phyloP scores from a whole-genome alignment of 2,113 vertebrate species.

The Microtus pennsylvanicus region DNA sequence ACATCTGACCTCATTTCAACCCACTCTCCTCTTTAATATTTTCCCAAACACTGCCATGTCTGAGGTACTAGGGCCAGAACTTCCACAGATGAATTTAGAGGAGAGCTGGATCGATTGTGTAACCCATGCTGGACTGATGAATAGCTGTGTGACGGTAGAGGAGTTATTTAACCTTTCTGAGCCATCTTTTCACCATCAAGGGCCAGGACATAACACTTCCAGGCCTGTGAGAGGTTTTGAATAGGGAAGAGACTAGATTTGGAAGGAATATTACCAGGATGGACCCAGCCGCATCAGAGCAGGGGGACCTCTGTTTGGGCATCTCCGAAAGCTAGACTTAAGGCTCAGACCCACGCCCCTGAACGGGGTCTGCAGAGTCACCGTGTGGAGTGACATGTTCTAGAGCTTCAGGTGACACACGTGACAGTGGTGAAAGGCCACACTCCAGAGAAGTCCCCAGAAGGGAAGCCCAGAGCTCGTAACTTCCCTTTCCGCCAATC shows the following conservation, averaged over 20 bases:
- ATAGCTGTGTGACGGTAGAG: neutral
- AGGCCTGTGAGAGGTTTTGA: neutral
- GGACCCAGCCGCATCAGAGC: neutral
- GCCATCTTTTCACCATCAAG: slow-evolving; percentile 10
- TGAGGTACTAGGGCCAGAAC: neutral
- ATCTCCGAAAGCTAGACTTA: no score
- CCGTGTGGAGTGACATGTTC: accelerated
- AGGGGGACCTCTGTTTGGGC: accelerated
- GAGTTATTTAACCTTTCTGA: slow-evolving; percentile 2
- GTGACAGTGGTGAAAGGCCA: accelerated
- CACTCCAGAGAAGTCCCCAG: neutral
- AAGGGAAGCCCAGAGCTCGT: neutral
- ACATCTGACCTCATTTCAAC: neutral
- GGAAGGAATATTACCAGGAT: neutral
- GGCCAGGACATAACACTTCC: neutral
- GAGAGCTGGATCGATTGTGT: neutral
- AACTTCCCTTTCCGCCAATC: neutral
- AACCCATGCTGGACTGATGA: neutral
- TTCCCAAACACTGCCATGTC: neutral
- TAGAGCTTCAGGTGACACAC: neutral
- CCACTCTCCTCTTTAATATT: neutral
- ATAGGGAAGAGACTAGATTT: neutral
- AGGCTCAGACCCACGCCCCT: no score
- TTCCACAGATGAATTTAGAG: neutral
- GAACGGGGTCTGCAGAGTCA: no score